phyloP scores from a whole-genome alignment of 2,888 invertebrate species.

The Epistrophe eligans region DNA sequence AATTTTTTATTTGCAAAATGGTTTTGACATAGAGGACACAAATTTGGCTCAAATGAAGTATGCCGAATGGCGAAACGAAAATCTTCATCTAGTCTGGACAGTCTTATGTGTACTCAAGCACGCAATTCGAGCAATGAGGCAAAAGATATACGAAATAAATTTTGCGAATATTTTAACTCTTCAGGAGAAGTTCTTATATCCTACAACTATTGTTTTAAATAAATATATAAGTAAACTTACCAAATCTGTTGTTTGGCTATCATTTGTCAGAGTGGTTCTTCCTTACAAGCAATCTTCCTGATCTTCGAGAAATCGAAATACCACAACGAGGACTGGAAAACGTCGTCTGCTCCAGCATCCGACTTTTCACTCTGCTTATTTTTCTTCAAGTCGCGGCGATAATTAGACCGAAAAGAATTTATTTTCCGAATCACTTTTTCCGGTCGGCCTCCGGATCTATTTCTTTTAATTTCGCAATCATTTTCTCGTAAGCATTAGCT shows the following conservation, averaged over 20 bases:
- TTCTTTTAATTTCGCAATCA: conserved; percentile 18
- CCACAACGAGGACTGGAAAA: too few relatives aligned
- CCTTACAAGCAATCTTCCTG: conserved; percentile 12
- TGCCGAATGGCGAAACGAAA: conserved; percentile 19
- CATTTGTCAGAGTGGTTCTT: background rate
- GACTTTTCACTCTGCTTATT: conserved; percentile 23
- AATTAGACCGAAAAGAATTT: conserved; percentile 25
- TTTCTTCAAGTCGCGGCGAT: conserved; percentile 24
- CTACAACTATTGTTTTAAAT: too few relatives aligned
- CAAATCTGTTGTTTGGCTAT: background rate
- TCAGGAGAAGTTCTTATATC: too few relatives aligned
- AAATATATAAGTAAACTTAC: conserved; percentile 2
- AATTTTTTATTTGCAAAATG: conserved; percentile 1
- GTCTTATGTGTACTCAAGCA: conserved; percentile 7
- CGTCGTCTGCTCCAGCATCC: conserved; percentile 11
- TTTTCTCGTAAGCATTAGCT: conserved; percentile 8
- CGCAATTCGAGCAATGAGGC: conserved; percentile 19
- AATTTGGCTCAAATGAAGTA: background rate
- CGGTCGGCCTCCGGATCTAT: conserved; percentile 3
- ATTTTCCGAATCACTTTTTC: conserved; percentile 3
- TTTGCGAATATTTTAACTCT: conserved; percentile 37
- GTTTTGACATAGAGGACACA: conserved; percentile 28
- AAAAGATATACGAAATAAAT: conserved; percentile 34
- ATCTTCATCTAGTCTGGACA: conserved; percentile 6
- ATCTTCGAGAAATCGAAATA: conserved; percentile 16